Percentiles rank a stretch among this genome's conserved stretches.
phyloP scores from a whole-genome alignment of 2,113 vertebrate species.

The Sinocyclocheilus rhinocerous region DNA sequence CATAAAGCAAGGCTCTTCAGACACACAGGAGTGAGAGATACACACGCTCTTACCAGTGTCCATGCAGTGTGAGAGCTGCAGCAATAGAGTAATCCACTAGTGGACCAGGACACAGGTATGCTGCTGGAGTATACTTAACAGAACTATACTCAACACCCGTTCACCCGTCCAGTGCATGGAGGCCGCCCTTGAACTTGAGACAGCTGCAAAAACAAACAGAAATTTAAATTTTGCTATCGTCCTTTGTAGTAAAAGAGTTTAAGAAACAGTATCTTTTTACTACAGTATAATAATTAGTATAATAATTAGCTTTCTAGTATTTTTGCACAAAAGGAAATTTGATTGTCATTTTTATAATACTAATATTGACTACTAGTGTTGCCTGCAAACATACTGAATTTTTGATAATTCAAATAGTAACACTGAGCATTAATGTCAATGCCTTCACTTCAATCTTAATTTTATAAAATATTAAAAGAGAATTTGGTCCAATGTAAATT shows the following conservation, averaged over 20 bases:
- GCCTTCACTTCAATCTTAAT: no score
- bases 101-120: conserved; percentile 81
- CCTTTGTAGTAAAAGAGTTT: background rate
- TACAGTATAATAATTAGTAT: no score
- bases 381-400: background rate
- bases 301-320: background rate
- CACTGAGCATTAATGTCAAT: background rate
- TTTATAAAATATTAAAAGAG: no score
- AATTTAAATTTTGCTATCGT: background rate
- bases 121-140: conserved; percentile 58
- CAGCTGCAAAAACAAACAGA: background rate
- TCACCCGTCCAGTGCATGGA: conserved; percentile 93
- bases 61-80: conserved; percentile 87
- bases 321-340: background rate
- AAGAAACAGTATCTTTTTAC: background rate
- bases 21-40: background rate
- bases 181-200: conserved; percentile 60
- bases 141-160: conserved; percentile 80
- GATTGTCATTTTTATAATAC: background rate
- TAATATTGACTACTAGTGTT: background rate
- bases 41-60: conserved; percentile 86
- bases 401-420: background rate
- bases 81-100: conserved; percentile 90
- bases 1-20: background rate
- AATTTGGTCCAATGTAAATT: background rate